A percentile compares a stretch with the other conserved stretches of the same genome.
Evolutionary conservation across 2,113 vertebrate genomes (phyloP).

Genomic region (Melanerpes formicivorus): DNA sequence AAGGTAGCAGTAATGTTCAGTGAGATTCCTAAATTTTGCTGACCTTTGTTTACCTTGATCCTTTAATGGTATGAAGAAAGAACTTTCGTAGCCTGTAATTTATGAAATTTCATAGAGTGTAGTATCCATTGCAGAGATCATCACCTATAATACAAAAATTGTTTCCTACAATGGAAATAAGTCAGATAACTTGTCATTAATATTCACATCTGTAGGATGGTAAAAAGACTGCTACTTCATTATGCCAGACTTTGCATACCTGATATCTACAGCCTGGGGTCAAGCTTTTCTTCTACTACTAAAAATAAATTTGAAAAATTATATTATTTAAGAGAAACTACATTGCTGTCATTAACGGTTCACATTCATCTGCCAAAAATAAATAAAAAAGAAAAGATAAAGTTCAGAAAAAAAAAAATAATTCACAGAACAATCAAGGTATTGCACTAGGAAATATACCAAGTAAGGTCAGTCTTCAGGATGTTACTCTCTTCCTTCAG

Average conservation of each 20-base stretch:
- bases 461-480: not conserved
- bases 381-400: not conserved
- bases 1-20: not conserved
- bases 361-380: fast-evolving
- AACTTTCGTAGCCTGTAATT: not conserved
- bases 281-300: not conserved
- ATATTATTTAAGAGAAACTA: not conserved
- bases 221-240: not conserved
- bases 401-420: not conserved
- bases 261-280: not conserved
- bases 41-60: not conserved
- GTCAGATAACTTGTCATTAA: not conserved
- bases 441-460: not conserved
- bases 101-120: not conserved
- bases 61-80: not conserved
- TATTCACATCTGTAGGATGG: not conserved
- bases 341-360: not conserved
- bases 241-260: not conserved
- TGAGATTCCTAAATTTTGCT: not conserved
- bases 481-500: not conserved
- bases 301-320: not conserved
- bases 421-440: not conserved
- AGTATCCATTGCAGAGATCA: not conserved
- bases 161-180: not conserved
- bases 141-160: not conserved